A percentile compares a stretch with the other conserved stretches of the same genome.
Conservation (phyloP, 2,113 vertebrate species). For the Urocolius indicus region DNA sequence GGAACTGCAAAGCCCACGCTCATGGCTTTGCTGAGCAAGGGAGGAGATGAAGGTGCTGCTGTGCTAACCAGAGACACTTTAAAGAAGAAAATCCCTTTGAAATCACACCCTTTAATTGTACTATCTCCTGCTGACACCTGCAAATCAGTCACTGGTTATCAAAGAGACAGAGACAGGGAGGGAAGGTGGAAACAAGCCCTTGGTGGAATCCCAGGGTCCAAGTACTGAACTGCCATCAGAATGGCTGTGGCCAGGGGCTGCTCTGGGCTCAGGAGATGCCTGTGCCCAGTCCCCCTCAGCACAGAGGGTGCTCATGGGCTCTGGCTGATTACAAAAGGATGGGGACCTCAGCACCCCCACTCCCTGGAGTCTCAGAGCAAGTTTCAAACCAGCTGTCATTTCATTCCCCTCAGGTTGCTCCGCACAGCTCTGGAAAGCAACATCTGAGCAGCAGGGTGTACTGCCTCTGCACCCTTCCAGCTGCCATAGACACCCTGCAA, state of each 20-base stretch:
- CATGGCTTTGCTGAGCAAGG: not conserved
- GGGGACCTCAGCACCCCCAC: not conserved
- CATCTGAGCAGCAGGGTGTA: not conserved
- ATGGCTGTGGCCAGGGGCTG: rapidly evolving
- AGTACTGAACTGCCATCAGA: rapidly evolving
- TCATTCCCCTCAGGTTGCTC: not conserved
- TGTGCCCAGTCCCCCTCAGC: not conserved
- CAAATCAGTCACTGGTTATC: slow-evolving; percentile 6
- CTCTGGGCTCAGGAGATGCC: not conserved
- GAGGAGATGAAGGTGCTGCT: not conserved
- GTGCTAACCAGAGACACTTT: not conserved
- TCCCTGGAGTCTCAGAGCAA: not conserved
- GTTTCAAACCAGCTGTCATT: not conserved
- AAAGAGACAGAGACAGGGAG: not conserved
- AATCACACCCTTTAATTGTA: slow-evolving; percentile 53
- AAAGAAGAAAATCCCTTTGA: slow-evolving; percentile 45
- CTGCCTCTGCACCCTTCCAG: not conserved
- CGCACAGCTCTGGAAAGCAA: not conserved
- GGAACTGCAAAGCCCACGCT: not conserved
- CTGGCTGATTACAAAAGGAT: not conserved
- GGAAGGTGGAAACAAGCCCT: not conserved
- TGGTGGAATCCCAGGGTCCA: not conserved
- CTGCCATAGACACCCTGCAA: not conserved
- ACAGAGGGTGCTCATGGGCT: not conserved
- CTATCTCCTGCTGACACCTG: not conserved